phyloP scores from a whole-genome alignment of 2,113 vertebrate genomes.

The Siniperca knerii region DNA sequence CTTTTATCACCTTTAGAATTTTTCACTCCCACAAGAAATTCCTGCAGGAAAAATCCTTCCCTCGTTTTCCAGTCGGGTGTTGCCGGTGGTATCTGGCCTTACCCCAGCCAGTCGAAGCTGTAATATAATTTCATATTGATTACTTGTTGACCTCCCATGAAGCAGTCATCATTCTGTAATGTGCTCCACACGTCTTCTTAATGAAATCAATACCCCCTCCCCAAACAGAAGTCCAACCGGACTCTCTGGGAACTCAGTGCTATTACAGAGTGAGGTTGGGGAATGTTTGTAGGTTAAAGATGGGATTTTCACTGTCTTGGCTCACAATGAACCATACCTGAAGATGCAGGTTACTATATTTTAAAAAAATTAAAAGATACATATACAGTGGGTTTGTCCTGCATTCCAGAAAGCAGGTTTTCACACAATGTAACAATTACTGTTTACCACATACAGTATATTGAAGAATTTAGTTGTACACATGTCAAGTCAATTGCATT shows the following conservation, averaged over 20 bases:
- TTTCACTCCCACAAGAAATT: slow-evolving; percentile 60
- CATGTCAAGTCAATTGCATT: not conserved
- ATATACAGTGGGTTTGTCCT: not conserved
- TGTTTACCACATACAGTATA: not conserved
- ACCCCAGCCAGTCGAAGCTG: slow-evolving; percentile 73
- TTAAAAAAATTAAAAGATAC: not conserved
- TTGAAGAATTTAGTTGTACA: not conserved
- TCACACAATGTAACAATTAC: not conserved
- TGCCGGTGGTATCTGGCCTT: slow-evolving; percentile 67
- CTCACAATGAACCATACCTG: slow-evolving; percentile 40
- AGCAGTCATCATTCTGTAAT: slow-evolving; percentile 88
- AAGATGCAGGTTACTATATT: not conserved
- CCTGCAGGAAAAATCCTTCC: slow-evolving; percentile 55
- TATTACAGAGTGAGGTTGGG: slow-evolving; percentile 62
- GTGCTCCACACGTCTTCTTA: slow-evolving; percentile 84
- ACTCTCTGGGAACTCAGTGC: slow-evolving; percentile 71
- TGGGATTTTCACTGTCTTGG: slow-evolving; percentile 35
- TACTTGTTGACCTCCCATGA: slow-evolving; percentile 89
- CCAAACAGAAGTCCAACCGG: slow-evolving; percentile 70
- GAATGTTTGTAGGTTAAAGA: slow-evolving; percentile 59
- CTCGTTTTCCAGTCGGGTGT: slow-evolving; percentile 57
- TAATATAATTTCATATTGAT: slow-evolving; percentile 89
- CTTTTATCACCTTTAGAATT: slow-evolving; percentile 30
- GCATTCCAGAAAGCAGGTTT: not conserved
- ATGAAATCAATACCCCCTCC: slow-evolving; percentile 86